Evolutionary conservation across 2,888 invertebrate genomes (phyloP).

Genomic region (Drosophila neonasuta): DNA sequence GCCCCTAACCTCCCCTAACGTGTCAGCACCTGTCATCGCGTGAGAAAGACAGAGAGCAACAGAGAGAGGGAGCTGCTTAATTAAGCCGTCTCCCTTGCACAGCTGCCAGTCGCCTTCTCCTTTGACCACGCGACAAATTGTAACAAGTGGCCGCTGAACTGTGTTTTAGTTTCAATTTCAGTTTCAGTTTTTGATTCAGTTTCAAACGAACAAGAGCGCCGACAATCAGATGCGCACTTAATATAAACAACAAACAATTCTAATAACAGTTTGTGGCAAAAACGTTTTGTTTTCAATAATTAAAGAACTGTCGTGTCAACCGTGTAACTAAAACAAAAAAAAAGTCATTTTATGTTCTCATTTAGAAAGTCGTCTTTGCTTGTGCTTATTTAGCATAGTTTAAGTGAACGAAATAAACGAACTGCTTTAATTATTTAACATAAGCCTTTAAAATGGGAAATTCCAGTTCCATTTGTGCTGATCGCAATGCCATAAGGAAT

Average conservation of each 20-base stretch:
- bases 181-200: constrained; percentile 67
- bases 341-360: background rate
- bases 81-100: constrained; percentile 38
- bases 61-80: constrained; percentile 3
- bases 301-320: constrained; percentile 10
- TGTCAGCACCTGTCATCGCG: constrained; percentile 49
- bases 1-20: background rate
- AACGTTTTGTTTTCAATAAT: constrained; percentile 20
- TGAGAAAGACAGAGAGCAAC: constrained; percentile 36
- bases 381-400: background rate
- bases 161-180: constrained; percentile 40
- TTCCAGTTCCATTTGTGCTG: constrained; percentile 80
- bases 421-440: background rate
- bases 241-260: constrained; percentile 6
- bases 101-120: constrained; percentile 47
- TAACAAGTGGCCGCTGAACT: constrained; percentile 65
- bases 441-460: constrained; percentile 76
- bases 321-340: background rate
- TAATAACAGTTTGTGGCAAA: constrained; percentile 1
- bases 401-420: background rate
- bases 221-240: constrained; percentile 18
- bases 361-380: background rate
- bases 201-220: constrained; percentile 57
- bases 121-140: constrained; percentile 55
- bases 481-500: constrained; percentile 76